Conservation (phyloP, 2,113 vertebrate species). For the Holacanthus passer region DNA sequence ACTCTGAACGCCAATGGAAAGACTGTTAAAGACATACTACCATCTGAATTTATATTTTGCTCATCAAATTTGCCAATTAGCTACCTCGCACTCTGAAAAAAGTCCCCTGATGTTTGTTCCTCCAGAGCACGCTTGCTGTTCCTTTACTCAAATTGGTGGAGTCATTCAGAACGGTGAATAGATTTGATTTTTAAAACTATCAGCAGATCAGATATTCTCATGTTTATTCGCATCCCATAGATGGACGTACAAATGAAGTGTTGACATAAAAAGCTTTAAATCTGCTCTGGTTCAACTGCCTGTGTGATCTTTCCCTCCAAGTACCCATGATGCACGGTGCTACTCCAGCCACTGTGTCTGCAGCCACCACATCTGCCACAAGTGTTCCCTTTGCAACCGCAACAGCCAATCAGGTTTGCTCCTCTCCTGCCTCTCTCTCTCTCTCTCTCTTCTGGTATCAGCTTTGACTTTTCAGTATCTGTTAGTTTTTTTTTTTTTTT, state of each 20-base stretch:
- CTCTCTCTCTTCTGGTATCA: constrained; percentile 64
- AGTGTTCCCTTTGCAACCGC: constrained; percentile 99
- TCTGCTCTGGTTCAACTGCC: constrained; percentile 81
- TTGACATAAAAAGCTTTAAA: constrained; percentile 37
- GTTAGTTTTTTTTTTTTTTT: not conserved
- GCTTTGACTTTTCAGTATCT: constrained; percentile 30
- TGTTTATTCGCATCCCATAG: constrained; percentile 58
- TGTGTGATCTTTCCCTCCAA: constrained; percentile 95
- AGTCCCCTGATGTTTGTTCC: not conserved
- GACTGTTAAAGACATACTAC: not conserved
- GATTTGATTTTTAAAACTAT: not conserved
- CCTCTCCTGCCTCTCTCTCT: constrained; percentile 85
- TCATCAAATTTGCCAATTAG: constrained; percentile 5
- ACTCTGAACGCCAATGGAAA: not conserved
- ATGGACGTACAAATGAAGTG: constrained; percentile 44
- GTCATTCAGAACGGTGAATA: not conserved
- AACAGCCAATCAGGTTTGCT: constrained; percentile 99
- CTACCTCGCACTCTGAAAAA: not conserved
- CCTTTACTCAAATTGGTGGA: not conserved
- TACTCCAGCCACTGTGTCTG: constrained; percentile 98
- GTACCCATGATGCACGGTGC: constrained; percentile 99
- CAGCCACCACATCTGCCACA: constrained; percentile 98
- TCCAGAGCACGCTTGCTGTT: not conserved
- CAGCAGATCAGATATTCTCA: constrained; percentile 22
- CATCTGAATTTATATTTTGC: not conserved